Percentiles rank a stretch among this genome's conserved stretches.
Evolutionary conservation across 2,888 invertebrate genomes (phyloP).

Genomic region (Dysmachus trigonus): DNA sequence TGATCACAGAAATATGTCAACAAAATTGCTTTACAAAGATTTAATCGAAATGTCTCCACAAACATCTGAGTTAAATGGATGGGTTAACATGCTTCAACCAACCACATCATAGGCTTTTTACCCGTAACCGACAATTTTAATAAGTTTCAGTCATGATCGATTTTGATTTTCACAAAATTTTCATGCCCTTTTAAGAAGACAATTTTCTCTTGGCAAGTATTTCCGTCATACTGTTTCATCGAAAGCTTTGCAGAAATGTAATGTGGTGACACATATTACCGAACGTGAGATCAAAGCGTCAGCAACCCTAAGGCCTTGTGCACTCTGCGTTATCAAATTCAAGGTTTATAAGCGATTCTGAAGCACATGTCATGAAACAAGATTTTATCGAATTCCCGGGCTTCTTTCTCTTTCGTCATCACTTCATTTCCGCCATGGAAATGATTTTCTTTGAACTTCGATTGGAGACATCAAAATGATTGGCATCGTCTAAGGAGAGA

Average conservation of each 20-base stretch:
- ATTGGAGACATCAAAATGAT: slow-evolving; percentile 47
- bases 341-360: slow-evolving; percentile 18
- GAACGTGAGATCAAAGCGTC: slow-evolving; percentile 24
- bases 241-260: background rate
- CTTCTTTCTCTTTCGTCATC: slow-evolving; percentile 51
- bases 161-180: background rate
- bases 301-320: background rate
- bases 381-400: slow-evolving; percentile 43
- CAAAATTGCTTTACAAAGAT: no score
- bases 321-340: slow-evolving; percentile 27
- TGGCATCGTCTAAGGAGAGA: slow-evolving; percentile 9
- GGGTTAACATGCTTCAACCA: background rate
- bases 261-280: background rate
- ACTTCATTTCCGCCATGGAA: slow-evolving; percentile 53
- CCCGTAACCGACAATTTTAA: background rate
- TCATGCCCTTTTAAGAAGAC: background rate
- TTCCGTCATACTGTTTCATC: background rate
- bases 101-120: background rate
- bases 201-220: background rate
- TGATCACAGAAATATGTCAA: no score
- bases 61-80: background rate
- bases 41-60: background rate
- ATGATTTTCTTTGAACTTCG: slow-evolving; percentile 53
- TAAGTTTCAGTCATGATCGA: background rate
- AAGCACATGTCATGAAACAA: slow-evolving; percentile 32